Evolutionary conservation across 1,140 invertebrate species (phyloP).

Genomic region (Paracyclopina nana): DNA sequence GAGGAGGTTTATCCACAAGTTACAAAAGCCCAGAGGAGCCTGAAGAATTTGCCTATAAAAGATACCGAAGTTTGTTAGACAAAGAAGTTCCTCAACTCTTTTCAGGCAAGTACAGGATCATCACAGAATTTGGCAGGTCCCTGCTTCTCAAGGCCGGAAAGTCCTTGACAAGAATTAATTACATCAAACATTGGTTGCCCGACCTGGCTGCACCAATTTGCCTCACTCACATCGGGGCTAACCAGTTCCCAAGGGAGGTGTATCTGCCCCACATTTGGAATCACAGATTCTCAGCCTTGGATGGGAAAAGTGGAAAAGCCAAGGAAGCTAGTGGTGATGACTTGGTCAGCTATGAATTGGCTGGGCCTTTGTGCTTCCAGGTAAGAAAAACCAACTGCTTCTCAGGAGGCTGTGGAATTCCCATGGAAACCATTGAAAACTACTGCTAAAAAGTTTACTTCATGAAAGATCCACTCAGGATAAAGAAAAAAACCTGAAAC

Average conservation of each 20-base stretch:
- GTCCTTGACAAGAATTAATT: slow-evolving; percentile 3
- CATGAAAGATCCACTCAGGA: too few relatives aligned
- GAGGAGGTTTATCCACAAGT: slow-evolving; percentile 11
- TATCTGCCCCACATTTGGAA: slow-evolving; percentile 15
- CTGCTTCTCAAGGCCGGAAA: slow-evolving; percentile 11
- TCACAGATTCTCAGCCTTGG: neutral
- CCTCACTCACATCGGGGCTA: slow-evolving; percentile 8
- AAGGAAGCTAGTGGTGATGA: neutral
- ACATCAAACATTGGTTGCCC: slow-evolving; percentile 12
- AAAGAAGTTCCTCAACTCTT: slow-evolving; percentile 6
- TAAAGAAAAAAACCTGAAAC: too few relatives aligned
- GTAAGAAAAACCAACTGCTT: too few relatives aligned
- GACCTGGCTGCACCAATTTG: slow-evolving; percentile 8
- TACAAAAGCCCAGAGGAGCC: slow-evolving; percentile 8
- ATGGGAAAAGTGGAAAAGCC: neutral
- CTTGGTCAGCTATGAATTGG: neutral
- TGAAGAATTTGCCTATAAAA: slow-evolving; percentile 6
- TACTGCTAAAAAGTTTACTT: neutral
- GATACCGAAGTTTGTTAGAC: slow-evolving; percentile 4
- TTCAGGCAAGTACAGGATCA: neutral
- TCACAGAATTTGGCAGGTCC: slow-evolving; percentile 16
- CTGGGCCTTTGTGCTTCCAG: slow-evolving; percentile 13
- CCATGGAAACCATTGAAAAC: neutral
- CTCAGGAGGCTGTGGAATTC: too few relatives aligned
- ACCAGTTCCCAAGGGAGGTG: slow-evolving; percentile 11